Evolutionary conservation across 2,888 invertebrate genomes (phyloP), one percentile per base, ranked within the genome.

Genomic region (Nysson spinosus): DNA sequence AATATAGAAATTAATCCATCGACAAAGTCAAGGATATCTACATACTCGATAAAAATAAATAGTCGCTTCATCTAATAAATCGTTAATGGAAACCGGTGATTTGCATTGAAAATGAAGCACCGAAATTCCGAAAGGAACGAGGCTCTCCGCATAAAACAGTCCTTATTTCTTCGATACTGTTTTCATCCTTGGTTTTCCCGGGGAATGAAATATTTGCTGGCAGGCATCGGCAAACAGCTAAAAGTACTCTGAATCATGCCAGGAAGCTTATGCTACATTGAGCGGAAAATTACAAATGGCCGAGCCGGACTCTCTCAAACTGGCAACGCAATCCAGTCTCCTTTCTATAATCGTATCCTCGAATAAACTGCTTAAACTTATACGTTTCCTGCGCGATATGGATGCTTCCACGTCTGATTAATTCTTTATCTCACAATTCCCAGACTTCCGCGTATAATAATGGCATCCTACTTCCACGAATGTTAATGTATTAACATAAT

Each of bases 251-350:
- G 77, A 81, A 79, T 81, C 79, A 75, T 78, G 76, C 71, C 79
- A 74, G 72, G 43, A 75, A 81, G 73, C 77, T 78, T 73, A 70
- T 70, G 80, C 71, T 76, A 82, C 76, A 80, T 82, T 65, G 81
- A 78, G 78, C 73, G 80, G 75, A 83, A 83, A 83, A 83, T 83
- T 82, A 82, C 81, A 78, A 81, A 80, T 79, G 79, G 78, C 54
- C 77, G 67, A 57, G 47, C 68, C 55, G 68, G 63, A 61, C 69
- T 55, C 65, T 35, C 57, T 73, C 71, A 72, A 75, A 76, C 79
- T 78, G 72, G 73, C 75, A 73, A 73, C 35, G 54, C 63, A 42
- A 44, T 12, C 57, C 30, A 12, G 7, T 37, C 39, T 35, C 44
- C 22, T 44, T 60, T 56, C 51, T 51, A 40, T 56, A 63, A 75